phyloP scores from a whole-genome alignment of 2,113 vertebrate species.

The Rhinichthys klamathensis region DNA sequence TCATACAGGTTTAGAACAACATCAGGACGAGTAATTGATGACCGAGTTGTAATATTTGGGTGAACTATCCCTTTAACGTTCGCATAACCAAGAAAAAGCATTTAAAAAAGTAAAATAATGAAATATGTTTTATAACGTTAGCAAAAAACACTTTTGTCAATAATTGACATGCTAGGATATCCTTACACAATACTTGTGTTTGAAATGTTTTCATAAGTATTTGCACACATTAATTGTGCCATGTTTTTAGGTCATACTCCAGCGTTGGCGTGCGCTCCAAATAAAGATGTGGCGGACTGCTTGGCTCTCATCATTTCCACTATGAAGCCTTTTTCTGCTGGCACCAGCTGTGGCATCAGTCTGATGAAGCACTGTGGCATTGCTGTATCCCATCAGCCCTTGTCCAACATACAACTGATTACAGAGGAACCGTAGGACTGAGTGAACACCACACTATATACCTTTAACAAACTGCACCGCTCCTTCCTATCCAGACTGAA shows the following conservation, averaged over 20 bases:
- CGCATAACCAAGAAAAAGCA: too few species aligned
- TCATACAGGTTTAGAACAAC: too few species aligned
- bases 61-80: too few species aligned
- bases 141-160: too few species aligned
- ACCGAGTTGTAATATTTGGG: too few species aligned
- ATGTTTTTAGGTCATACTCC: constrained; percentile 84
- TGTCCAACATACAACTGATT: constrained; percentile 78
- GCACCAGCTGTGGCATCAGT: constrained; percentile 69
- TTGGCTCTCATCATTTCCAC: constrained; percentile 98
- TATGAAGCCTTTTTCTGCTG: constrained; percentile 92
- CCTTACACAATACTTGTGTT: too few species aligned
- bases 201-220: too few species aligned
- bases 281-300: constrained; percentile 97
- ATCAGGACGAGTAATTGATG: too few species aligned
- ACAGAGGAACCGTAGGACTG: constrained; percentile 82
- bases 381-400: constrained; percentile 75
- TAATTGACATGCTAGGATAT: too few species aligned
- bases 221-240: too few species aligned
- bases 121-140: too few species aligned
- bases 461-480: not conserved
- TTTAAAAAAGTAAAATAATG: too few species aligned
- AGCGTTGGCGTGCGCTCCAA: constrained; percentile 94
- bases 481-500: not conserved
- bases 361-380: constrained; percentile 94
- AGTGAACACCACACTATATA: constrained; percentile 69